phyloP scores from a whole-genome alignment of 2,888 invertebrate species.

The Eupeodes luniger region DNA sequence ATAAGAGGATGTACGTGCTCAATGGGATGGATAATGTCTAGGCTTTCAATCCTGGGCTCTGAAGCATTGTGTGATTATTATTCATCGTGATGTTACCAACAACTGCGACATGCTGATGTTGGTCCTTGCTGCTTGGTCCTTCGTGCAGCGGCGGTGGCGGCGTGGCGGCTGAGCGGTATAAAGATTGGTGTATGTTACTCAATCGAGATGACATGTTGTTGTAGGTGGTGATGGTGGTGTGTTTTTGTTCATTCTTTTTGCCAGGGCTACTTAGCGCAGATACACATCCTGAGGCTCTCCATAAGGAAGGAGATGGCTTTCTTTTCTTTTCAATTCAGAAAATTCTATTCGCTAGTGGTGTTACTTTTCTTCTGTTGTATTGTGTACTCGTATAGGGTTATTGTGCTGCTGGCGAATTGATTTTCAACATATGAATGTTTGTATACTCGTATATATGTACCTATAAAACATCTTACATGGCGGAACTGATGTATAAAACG shows the following conservation, averaged over 20 bases:
- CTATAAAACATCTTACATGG: conserved; percentile 5
- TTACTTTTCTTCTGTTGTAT: conserved; percentile 40
- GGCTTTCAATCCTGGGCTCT: conserved; percentile 67
- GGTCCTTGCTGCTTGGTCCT: background rate
- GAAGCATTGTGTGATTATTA: conserved; percentile 66
- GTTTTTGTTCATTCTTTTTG: conserved; percentile 8
- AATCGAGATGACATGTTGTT: conserved; percentile 45
- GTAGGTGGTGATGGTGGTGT: background rate
- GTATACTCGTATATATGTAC: background rate
- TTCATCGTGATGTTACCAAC: conserved; percentile 60
- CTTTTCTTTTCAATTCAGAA: conserved; percentile 35
- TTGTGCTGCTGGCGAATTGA: conserved; percentile 70
- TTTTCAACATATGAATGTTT: conserved; percentile 40
- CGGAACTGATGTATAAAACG: conserved; percentile 67
- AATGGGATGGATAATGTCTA: conserved; percentile 76
- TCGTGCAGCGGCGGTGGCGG: background rate
- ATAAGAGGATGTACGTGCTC: conserved; percentile 76
- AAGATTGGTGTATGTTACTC: conserved; percentile 57
- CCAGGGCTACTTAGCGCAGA: conserved; percentile 62
- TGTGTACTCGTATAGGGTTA: conserved; percentile 28
- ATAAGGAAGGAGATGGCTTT: conserved; percentile 45
- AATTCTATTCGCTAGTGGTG: conserved; percentile 35
- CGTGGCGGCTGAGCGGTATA: conserved; percentile 3
- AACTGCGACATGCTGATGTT: background rate
- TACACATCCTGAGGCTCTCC: conserved; percentile 50